A percentile compares a stretch with the other conserved stretches of the same genome.
Conservation (phyloP, 2,113 vertebrate species). For the Corythornis cristatus region DNA sequence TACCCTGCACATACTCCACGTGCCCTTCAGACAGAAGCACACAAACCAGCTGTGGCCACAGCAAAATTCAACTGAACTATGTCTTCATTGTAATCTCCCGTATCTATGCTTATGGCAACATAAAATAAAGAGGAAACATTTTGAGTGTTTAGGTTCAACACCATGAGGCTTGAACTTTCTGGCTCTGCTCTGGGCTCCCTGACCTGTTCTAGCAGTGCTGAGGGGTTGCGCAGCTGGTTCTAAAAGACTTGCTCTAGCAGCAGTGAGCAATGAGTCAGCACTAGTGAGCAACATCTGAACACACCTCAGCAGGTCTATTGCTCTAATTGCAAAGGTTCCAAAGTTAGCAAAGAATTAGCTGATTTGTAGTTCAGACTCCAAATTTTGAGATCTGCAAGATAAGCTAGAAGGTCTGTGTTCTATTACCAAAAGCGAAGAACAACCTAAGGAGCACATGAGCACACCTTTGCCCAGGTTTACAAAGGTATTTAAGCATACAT, state of each 20-base stretch:
- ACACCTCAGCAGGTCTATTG: neutral
- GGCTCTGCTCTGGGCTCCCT: neutral
- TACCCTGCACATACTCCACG: neutral
- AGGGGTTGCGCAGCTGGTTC: neutral
- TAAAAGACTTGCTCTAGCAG: neutral
- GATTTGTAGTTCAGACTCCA: neutral
- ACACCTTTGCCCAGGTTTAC: constrained; percentile 16
- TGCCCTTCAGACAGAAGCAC: neutral
- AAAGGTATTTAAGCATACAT: constrained; percentile 42
- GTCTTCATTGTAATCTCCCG: neutral
- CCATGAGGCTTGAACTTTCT: neutral
- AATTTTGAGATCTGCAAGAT: neutral
- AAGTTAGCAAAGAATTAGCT: neutral
- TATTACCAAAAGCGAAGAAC: neutral
- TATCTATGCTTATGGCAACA: neutral
- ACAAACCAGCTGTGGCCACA: neutral
- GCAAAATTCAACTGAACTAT: neutral
- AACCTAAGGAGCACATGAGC: neutral
- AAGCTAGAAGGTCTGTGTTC: neutral
- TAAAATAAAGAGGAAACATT: neutral
- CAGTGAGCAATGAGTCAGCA: neutral
- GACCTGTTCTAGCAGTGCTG: neutral
- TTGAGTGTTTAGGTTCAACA: neutral
- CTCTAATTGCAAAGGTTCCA: neutral
- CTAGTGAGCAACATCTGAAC: neutral